phyloP scores from a whole-genome alignment of 2,888 invertebrate species.

The Hartigia nigra region DNA sequence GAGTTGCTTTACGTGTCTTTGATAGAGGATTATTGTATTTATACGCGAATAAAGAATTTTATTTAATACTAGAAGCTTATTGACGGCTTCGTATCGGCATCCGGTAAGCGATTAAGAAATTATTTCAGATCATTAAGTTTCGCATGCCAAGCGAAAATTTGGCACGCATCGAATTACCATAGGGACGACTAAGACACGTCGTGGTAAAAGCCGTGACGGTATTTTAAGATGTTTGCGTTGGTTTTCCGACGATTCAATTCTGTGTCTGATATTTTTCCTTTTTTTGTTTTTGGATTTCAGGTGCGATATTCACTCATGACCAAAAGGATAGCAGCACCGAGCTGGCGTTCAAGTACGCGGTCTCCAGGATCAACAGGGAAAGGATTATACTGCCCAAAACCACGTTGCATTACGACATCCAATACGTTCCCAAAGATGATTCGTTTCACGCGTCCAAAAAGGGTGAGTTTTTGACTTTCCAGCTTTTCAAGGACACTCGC shows the following conservation, averaged over 20 bases:
- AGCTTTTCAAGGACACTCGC: no score
- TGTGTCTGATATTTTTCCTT: background rate
- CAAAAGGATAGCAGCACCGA: constrained; percentile 78
- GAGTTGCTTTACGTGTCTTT: background rate
- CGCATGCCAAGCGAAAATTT: no score
- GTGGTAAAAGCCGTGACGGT: no score
- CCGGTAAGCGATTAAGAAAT: no score
- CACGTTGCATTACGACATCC: constrained; percentile 79
- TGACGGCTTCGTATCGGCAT: no score
- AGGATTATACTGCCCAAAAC: constrained; percentile 78
- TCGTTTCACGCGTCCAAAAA: constrained; percentile 84
- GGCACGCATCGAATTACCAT: no score
- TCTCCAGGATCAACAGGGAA: constrained; percentile 81
- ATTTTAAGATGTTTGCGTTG: no score
- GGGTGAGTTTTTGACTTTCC: constrained; percentile 65
- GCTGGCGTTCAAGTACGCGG: constrained; percentile 84
- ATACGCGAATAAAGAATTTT: no score
- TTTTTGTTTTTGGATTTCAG: constrained; percentile 66
- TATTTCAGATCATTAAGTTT: no score
- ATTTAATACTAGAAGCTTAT: no score
- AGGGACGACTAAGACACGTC: no score
- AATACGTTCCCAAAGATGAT: constrained; percentile 79
- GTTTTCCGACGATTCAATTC: background rate
- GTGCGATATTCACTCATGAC: constrained; percentile 81
- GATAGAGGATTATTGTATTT: background rate